Evolutionary conservation across 64 coral and sea anemone species (phyloP), one percentile per base, ranked within the genome.

Genomic region (Anthopleura sola): DNA sequence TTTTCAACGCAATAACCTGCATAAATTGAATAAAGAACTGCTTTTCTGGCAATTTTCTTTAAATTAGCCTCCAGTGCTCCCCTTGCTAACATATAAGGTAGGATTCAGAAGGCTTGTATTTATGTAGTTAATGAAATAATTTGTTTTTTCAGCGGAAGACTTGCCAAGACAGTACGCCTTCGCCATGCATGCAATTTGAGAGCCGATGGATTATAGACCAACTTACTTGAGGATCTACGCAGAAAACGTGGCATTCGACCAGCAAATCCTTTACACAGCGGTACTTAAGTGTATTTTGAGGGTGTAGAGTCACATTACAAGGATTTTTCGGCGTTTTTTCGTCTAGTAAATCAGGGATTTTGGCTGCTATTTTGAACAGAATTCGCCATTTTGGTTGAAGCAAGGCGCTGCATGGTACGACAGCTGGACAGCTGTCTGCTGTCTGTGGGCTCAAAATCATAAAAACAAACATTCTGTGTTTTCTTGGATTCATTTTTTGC

Each of bases 231-330:
- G 47, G 89, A 85, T 49, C 86, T 91, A 77, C 84, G 77, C 60
- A 74, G 80, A 86, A 91, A 91, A 49, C 89, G 89, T 75, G 69
- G 89, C 89, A 91, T 91, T 86, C 89, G 89, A 91, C 26, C 55
- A 76, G 47, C 74, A 55, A 77, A 58, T 36, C 60, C 49, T 46
- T 37, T 14, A 75, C 36, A 44, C 37, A 46, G 54, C 46, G 17
- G 48, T 64, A 86, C 36, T 23, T 29, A 66, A 68, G 37, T 19
- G 80, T 69, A 47, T 44, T 14, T 49, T 49, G 55, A 17, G 31
- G 24, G 53, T 60, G 6, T n/a, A 47, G 36, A 50, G 57, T 68
- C 75, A 55, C 33, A 51, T 29, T 40, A 55, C 38, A 68, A 74
- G 58, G 55, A n/a, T 34, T 19, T 40, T 80, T n/a, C 17, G 64